Evolutionary conservation across 2,797 vertebrate species (phyloP).

Genomic region (Pristis pectinata): DNA sequence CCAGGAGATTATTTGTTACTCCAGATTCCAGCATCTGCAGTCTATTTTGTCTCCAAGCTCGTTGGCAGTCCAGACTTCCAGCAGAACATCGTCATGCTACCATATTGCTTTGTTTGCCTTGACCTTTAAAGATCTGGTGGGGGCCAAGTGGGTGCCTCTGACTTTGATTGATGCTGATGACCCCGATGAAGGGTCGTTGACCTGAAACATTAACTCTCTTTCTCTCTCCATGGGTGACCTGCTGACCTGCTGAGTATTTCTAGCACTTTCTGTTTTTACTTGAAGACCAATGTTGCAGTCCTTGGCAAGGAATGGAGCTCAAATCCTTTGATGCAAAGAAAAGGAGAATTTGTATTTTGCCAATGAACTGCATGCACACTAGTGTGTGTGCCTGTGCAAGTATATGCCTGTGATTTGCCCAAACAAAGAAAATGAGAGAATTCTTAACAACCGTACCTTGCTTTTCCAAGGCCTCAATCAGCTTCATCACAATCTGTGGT

Average conservation of each 20-base stretch:
- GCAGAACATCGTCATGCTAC: background rate
- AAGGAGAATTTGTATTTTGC: background rate
- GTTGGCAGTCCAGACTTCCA: too few relatives aligned
- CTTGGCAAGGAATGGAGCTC: background rate
- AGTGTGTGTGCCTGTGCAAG: background rate
- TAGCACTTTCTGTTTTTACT: background rate
- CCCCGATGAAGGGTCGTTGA: too few relatives aligned
- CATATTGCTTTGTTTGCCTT: background rate
- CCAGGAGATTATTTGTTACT: too few relatives aligned
- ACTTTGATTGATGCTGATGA: background rate
- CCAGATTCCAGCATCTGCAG: too few relatives aligned
- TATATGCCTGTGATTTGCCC: background rate
- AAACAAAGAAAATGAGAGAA: background rate
- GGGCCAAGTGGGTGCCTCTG: background rate
- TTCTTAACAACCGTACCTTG: conserved; percentile 50
- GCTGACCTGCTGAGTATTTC: too few relatives aligned
- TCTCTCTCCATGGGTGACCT: too few relatives aligned
- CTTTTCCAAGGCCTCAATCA: conserved; percentile 63
- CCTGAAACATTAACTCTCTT: too few relatives aligned
- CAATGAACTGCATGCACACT: background rate
- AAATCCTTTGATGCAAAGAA: background rate
- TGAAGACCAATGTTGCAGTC: background rate
- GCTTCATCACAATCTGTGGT: conserved; percentile 55
- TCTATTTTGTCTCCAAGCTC: too few relatives aligned
- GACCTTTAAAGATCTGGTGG: background rate